Base-by-base conservation (phyloP, 2,888 invertebrate species). In the Chrysolina americana region DNA sequence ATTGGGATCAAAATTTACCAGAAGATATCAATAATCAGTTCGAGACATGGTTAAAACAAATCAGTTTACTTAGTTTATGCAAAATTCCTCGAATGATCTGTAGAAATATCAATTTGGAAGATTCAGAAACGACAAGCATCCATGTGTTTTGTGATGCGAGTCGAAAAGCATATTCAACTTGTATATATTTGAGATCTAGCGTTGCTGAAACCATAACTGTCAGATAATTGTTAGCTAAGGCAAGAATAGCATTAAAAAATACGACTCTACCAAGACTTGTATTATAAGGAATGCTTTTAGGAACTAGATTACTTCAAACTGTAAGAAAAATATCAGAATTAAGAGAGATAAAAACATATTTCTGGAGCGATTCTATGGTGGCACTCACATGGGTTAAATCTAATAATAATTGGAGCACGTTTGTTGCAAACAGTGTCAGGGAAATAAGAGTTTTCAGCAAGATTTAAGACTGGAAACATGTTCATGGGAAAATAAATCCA, bases 351-450 rank as follows among this genome's bases (percentile, higher is more conserved):
- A 70, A 63, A 62, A 59, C 62, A 44, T 69, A 62, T 47, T 69
- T 21, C 15, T 70, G 63, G 70, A 47, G 63, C 17, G 56, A 68
- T 19, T 68, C 59, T 17, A 68, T 56, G 41, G 59, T 68, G n/a
- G 59, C 44, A 19, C 21, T 63, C 28, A 70, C 70, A 10, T 63
- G 48, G 48, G 47, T 62, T 19, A 63, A 63, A 48, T 44, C 63
- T 19, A 70, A 63, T 44, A 44, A 15, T 10, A 41, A 56, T 21
- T 69, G 44, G 68, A 70, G 10, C 21, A 63, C 63, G 15, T 63
- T 70, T 70, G 44, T 70, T 19, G 15, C 21, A 13, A 66, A 66
- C n/a, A 66, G 48, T 15, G 66, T 66, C 0, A 66, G 15, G n/a
- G 50, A 66, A 66, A 66, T 66, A 6, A 48, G 66, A 48, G 5